Evolutionary conservation across 2,797 vertebrate species (phyloP), one percentile per base, ranked within the genome.

Genomic region (Erithacus rubecula): DNA sequence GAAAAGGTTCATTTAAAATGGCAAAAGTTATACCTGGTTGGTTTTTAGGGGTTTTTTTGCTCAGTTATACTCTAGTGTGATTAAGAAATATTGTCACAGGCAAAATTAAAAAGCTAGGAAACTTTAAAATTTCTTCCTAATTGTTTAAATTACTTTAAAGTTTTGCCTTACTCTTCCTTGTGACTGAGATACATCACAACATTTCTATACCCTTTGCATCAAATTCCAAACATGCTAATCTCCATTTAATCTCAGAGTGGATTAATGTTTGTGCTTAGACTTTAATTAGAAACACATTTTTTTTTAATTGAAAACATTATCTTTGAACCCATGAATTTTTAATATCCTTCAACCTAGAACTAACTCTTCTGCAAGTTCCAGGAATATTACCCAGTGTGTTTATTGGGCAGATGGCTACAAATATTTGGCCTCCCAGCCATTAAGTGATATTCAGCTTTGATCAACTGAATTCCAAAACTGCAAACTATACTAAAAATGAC

Each of bases 31-130:
- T 26, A 52, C 10, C 1, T 17, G 6, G 9, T 12, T 19, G 15
- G 12, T 7, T 12, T 46, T 46, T 47, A 12, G 0, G 21, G 12
- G n/a, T n/a, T n/a, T n/a, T n/a, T 52, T 52, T 30, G 1, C 26
- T 84, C 12, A 36, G 18, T 26, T 79, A 52, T 17, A 34, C 18
- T 27, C 6, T 32, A 6, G 20, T 62, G 34, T 63, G 36, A 78
- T 51, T 64, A 21, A 77, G 26, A 79, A 53, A 37, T 18, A 4
- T 36, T 53, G 75, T 11, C 6, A 12, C 7, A 59, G 17, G 10
- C 30, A 51, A 90, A 74, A 4, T 53, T 67, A 15, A 55, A 90
- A 52, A 44, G 12, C 41, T 51, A 60, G 2, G 32, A 62, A 91
- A 41, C 2, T 62, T 87, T 58, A 52, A 51, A 93, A 43, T 72